Evolutionary conservation across 2,797 vertebrate genomes (phyloP), one percentile per base, ranked within the genome.

Genomic region (Typhlichthys eigenmanni): DNA sequence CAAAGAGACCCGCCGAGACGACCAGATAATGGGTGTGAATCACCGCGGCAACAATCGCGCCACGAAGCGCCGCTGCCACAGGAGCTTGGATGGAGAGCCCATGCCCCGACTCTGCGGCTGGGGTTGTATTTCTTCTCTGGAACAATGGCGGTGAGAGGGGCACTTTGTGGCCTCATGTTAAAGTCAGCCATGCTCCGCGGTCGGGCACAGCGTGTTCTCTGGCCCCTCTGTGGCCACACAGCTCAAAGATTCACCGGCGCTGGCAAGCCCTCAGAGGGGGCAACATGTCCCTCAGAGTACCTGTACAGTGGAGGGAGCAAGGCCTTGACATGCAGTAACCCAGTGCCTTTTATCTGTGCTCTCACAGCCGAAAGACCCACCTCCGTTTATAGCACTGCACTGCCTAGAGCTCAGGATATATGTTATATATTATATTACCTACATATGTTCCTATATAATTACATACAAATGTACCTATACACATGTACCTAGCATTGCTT

Each of bases 221-320:
- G 86, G 87, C 75, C 76, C 76, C 81, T 80, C 71, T 73, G 82
- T 60, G 69, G 82, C 83, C 61, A 79, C 86, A 80, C 79, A 70
- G 82, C 85, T 92, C 86, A 90, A 91, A 88, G 88, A 86, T 87
- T 91, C 83, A 85, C 81, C 80, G 74, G 74, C 84, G 82, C 72
- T 60, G 29, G 60, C 75, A 58, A 65, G 71, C 79, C 76, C 75
- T 89, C 87, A 71, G 83, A 84, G 83, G 83, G 85, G 86, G 78
- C 81, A 87, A 85, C 63, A 77, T 76, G 88, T 87, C 87, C 84
- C 80, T 85, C 84, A 76, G 73, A 75, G 81, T 77, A 76, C 86
- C 80, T 82, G 84, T 77, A 85, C 85, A 85, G 85, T 81, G 38
- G 85, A 72, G 76, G 53, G 72, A 74, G 71, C 74, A 29, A 29